Evolutionary conservation across 2,888 invertebrate species (phyloP).

Genomic region (Lasioglossum calceatum): DNA sequence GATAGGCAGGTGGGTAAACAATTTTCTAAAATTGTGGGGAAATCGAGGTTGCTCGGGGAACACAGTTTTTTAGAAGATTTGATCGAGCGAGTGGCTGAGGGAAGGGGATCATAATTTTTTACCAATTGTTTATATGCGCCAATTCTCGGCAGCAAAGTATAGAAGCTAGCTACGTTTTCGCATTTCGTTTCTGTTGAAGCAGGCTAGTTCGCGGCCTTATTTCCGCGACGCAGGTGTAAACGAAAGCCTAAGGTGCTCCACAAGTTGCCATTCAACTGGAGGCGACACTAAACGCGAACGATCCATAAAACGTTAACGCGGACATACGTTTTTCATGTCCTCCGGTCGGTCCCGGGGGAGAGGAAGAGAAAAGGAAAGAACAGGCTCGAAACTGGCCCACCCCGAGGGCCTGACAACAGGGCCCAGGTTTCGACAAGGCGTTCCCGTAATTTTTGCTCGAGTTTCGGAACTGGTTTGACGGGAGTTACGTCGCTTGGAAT

Average conservation of each 20-base stretch:
- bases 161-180: neutral
- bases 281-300: neutral
- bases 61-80: no score
- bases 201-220: neutral
- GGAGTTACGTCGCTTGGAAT: conserved; percentile 8
- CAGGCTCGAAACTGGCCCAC: neutral
- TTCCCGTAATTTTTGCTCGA: conserved; percentile 21
- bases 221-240: neutral
- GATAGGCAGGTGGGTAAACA: neutral
- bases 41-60: neutral
- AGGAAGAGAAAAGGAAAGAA: conserved; percentile 2
- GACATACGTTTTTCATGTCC: neutral
- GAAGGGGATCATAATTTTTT: neutral
- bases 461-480: conserved; percentile 38
- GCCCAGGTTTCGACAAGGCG: neutral
- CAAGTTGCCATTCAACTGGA: neutral
- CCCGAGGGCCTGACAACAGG: neutral
- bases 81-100: no score
- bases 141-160: neutral
- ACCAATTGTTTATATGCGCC: neutral
- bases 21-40: neutral
- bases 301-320: neutral
- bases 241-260: neutral
- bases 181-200: neutral
- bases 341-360: neutral